These are phyloP conservation scores for Brachynemurus nebulosus DNA, from an alignment of 2,888 invertebrate genomes.

Conservation along the genomic window DNA sequence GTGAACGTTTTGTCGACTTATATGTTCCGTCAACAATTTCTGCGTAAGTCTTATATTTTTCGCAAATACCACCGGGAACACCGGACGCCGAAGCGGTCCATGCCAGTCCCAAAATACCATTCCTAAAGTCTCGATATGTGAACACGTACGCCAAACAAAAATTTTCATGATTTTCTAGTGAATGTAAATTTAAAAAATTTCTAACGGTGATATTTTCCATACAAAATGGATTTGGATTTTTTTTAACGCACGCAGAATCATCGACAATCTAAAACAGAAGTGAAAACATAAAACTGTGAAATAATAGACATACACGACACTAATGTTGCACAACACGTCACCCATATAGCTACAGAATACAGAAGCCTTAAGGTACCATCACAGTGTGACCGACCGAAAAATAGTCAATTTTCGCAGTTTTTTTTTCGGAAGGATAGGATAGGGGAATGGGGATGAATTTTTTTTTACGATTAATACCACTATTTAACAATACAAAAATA, in stretches of 20 bases:
- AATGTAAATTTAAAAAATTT: conserved; percentile 96
- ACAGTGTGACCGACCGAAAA: too few relatives aligned
- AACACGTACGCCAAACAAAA: conserved; percentile 99
- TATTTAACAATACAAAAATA: too few relatives aligned
- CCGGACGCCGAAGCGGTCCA: conserved; percentile 99
- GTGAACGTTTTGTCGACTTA: conserved; percentile 82
- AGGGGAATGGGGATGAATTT: too few relatives aligned
- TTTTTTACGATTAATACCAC: too few relatives aligned
- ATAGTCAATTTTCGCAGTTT: too few relatives aligned
- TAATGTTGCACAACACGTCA: too few relatives aligned
- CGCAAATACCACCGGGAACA: conserved; percentile 97
- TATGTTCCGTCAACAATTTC: conserved; percentile 91
- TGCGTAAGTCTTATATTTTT: conserved; percentile 93
- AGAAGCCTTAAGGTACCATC: too few relatives aligned
- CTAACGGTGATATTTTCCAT: conserved; percentile 96
- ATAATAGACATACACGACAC: too few relatives aligned
- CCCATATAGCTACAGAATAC: too few relatives aligned
- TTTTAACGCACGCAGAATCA: conserved; percentile 54
- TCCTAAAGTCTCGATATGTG: conserved; percentile 94
- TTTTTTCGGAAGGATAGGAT: too few relatives aligned
- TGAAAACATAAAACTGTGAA: too few relatives aligned
- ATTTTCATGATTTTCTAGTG: conserved; percentile 91
- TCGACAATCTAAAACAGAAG: conserved; percentile 74
- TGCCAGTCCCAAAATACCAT: conserved; percentile 93
- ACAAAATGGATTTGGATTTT: conserved; percentile 79